phyloP scores from a whole-genome alignment of 2,888 invertebrate species.

The Archaeoteleia sp. region DNA sequence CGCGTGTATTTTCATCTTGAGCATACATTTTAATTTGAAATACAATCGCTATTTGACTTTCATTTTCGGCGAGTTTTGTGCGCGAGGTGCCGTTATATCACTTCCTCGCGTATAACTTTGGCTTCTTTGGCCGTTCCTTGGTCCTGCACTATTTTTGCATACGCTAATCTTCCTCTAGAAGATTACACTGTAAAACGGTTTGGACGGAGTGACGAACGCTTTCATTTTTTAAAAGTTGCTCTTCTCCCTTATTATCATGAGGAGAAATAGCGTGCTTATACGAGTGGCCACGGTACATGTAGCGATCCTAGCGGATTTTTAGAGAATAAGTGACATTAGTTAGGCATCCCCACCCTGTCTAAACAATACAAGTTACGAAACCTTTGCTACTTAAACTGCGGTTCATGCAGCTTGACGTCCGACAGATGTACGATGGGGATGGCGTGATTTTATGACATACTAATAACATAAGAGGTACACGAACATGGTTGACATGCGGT shows the following conservation, averaged over 20 bases:
- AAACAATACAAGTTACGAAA: constrained; percentile 43
- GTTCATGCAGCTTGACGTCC: constrained; percentile 40
- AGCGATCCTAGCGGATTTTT: constrained; percentile 53
- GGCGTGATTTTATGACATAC: constrained; percentile 52
- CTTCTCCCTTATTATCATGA: constrained; percentile 1
- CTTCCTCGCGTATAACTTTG: too few relatives aligned
- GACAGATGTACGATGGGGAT: constrained; percentile 59
- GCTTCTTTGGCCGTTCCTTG: too few relatives aligned
- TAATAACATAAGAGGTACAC: constrained; percentile 10
- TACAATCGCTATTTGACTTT: too few relatives aligned
- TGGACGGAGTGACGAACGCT: too few relatives aligned
- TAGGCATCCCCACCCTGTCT: constrained; percentile 46
- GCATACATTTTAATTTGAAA: too few relatives aligned
- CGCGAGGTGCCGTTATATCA: too few relatives aligned
- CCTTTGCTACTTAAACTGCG: constrained; percentile 45
- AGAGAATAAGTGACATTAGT: constrained; percentile 47
- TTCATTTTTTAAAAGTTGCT: too few relatives aligned
- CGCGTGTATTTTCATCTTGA: too few relatives aligned
- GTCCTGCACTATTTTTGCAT: too few relatives aligned
- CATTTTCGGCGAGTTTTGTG: too few relatives aligned
- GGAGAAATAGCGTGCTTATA: background rate
- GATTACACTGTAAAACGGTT: too few relatives aligned
- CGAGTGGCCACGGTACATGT: constrained; percentile 8
- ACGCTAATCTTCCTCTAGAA: too few relatives aligned
- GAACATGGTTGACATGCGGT: constrained; percentile 12